Base-by-base conservation (phyloP, 2,888 invertebrate species). In the Ormia ochracea region DNA sequence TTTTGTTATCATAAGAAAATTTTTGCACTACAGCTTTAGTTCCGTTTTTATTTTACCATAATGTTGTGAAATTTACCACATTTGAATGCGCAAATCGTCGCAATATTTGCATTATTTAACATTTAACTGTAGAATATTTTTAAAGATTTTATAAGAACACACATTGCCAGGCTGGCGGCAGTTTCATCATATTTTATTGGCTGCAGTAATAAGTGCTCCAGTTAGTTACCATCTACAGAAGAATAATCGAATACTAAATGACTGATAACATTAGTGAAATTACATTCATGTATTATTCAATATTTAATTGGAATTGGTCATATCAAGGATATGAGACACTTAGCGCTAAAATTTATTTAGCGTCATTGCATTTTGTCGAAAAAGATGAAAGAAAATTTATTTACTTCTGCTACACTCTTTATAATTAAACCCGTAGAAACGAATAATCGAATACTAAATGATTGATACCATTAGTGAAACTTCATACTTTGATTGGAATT, bases 11-110 rank as follows among this genome's bases (percentile, higher is more conserved):
- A 17, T 54, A 56, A 54, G 41, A 28, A 54, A 28, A 50, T 63
- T 69, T 72, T 61, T 72, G 52, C 36, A 12, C 31, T 41, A 31
- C 45, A 36, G 33, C 50, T 52, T 36, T 26, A 45, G 2, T 41
- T 41, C 28, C 6, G 68, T 72, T 80, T 58, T 76, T 63, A 52
- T 68, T 76, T 73, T 68, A 73, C 68, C 63, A 76, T 52, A 38
- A 61, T 23, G 58, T 76, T 80, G 76, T 76, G 76, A 73, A 80
- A 80, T 76, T 80, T 76, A 76, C 76, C 80, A 80, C 76, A 80
- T 72, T 58, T 73, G 48, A 70, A 68, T 69, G 59, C 43, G 33
- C 54, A 72, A 73, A 73, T 65, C 70, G 19, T 56, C 56, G 43
- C 33, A 28, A 69, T 65, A 76, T 41, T 48, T 61, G 41, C 38